These are phyloP conservation scores for Megalops atlanticus DNA, from an alignment of 2,113 vertebrate genomes.

Conservation along the genomic window DNA sequence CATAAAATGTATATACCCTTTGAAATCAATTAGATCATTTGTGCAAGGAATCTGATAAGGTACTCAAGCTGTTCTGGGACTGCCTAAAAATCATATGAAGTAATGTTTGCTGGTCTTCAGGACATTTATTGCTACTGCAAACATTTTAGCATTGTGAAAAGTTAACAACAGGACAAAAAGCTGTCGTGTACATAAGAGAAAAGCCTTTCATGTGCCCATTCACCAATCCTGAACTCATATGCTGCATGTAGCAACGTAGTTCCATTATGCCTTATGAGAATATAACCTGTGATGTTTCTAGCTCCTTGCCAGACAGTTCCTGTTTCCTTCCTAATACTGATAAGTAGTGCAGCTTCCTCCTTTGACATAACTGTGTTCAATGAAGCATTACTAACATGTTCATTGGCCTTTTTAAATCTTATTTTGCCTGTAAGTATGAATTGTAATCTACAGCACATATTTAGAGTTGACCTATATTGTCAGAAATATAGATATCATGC, in stretches of 20 bases:
- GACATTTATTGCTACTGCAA: too few species aligned
- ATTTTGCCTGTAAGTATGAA: conserved; percentile 51
- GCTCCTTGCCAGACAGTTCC: neutral
- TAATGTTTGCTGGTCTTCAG: neutral
- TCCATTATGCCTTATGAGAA: conserved; percentile 24
- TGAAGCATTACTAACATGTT: conserved; percentile 50
- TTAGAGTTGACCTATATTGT: conserved; percentile 52
- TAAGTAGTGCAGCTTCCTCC: conserved; percentile 45
- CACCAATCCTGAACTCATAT: neutral
- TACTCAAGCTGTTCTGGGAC: neutral
- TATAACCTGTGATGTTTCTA: too few species aligned
- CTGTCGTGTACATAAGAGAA: too few species aligned
- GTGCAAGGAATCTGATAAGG: too few species aligned
- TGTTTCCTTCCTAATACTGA: conserved; percentile 38
- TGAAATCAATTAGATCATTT: neutral
- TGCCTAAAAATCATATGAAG: neutral
- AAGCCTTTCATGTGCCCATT: neutral
- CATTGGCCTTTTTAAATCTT: conserved; percentile 51
- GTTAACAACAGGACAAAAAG: conserved; percentile 7
- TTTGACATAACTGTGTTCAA: conserved; percentile 44
- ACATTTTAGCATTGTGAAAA: conserved; percentile 7
- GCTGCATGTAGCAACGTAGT: neutral
- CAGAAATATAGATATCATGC: conserved; percentile 44
- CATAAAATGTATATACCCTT: neutral
- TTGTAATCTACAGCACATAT: conserved; percentile 52